These are phyloP conservation scores for Schizopygopsis pylzovi DNA, from an alignment of 2,797 vertebrate genomes.

Conservation along the genomic window DNA sequence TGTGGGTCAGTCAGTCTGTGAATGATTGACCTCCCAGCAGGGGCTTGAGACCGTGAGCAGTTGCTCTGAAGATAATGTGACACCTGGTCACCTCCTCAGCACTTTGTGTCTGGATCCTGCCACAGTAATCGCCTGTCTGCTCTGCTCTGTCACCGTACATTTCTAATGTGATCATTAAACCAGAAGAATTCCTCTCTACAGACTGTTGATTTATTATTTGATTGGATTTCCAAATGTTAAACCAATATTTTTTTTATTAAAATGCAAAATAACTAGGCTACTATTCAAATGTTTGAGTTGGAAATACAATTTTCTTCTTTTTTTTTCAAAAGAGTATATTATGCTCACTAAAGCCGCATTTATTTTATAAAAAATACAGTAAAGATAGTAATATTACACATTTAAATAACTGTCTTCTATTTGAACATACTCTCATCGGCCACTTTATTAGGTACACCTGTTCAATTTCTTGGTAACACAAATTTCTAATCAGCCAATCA, in stretches of 20 bases:
- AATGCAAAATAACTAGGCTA: neutral
- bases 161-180: neutral
- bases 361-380: neutral
- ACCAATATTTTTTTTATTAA: no score
- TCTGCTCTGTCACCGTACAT: neutral
- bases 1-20: slow-evolving; percentile 42
- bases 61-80: slow-evolving; percentile 41
- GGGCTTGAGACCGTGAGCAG: slow-evolving; percentile 53
- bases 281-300: neutral
- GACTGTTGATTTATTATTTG: neutral
- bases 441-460: no score
- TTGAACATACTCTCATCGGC: no score
- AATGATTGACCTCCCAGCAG: slow-evolving; percentile 49
- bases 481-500: no score
- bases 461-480: no score
- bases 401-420: neutral
- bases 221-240: neutral
- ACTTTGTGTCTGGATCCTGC: slow-evolving; percentile 20
- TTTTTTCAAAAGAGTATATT: neutral
- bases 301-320: neutral
- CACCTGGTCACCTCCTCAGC: slow-evolving; percentile 51
- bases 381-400: neutral
- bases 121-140: neutral
- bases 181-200: neutral
- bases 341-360: neutral